phyloP scores from a whole-genome alignment of 2,113 vertebrate species.

The Hippopotamus amphibius region DNA sequence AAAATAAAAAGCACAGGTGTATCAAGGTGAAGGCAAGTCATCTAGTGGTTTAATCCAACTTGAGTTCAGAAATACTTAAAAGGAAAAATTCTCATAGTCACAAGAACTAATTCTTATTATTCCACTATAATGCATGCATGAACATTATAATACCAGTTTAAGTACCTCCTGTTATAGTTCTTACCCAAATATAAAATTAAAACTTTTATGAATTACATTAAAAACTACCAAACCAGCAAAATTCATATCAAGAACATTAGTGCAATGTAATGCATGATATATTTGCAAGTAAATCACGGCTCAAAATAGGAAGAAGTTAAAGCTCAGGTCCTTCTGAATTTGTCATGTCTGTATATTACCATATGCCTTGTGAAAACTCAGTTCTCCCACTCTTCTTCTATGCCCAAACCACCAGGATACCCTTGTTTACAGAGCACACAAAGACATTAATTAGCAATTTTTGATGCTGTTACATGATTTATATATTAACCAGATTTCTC shows the following conservation, averaged over 20 bases:
- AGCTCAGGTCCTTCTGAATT: not conserved
- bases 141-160: not conserved
- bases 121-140: not conserved
- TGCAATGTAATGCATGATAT: not conserved
- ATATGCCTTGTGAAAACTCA: not conserved
- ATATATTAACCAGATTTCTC: not conserved
- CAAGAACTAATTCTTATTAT: not conserved
- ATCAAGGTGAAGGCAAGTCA: not conserved
- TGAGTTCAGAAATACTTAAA: slow-evolving; percentile 23
- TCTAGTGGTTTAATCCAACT: not conserved
- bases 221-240: not conserved
- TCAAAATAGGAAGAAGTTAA: not conserved
- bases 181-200: slow-evolving; percentile 10
- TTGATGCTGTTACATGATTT: not conserved
- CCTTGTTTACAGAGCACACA: not conserved
- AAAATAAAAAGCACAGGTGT: not conserved
- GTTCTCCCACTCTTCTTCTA: not conserved
- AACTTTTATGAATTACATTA: not conserved
- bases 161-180: not conserved
- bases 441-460: not conserved
- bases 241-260: not conserved
- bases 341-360: not conserved
- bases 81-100: not conserved
- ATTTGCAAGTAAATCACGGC: not conserved
- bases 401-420: not conserved